phyloP scores from a whole-genome alignment of 92 coral and sea anemone species.

The Epizoanthus stellaris region DNA sequence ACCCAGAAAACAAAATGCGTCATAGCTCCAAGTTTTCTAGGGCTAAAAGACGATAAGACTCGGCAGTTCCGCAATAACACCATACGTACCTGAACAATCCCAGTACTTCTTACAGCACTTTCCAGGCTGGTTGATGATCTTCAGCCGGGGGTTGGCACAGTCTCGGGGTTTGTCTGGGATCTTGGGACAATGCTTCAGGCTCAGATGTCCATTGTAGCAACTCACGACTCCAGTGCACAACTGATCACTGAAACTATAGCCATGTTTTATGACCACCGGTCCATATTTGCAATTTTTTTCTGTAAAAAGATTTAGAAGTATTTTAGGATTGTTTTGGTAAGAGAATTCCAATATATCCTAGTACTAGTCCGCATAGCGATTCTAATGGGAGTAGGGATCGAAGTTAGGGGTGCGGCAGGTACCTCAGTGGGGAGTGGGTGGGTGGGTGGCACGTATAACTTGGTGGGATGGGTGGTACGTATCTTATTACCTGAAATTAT shows the following conservation, averaged over 20 bases:
- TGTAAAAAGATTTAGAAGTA: slow-evolving; percentile 5
- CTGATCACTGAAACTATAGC: slow-evolving; percentile 83
- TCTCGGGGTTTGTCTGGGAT: slow-evolving; percentile 74
- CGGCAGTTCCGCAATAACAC: no score
- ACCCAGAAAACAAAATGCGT: no score
- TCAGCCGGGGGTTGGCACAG: slow-evolving; percentile 80
- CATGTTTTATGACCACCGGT: slow-evolving; percentile 68
- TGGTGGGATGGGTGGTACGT: no score
- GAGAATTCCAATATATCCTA: no score
- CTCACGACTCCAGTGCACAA: slow-evolving; percentile 82
- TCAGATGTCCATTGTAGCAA: slow-evolving; percentile 76
- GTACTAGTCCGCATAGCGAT: no score
- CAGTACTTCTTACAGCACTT: slow-evolving; percentile 83
- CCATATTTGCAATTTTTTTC: slow-evolving; percentile 79
- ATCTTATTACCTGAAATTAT: no score
- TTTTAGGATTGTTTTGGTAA: not conserved
- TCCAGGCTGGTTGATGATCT: slow-evolving; percentile 68
- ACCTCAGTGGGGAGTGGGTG: no score
- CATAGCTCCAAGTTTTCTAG: no score
- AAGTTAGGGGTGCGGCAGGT: no score
- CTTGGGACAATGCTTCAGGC: slow-evolving; percentile 72
- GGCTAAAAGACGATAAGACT: no score
- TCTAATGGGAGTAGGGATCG: no score
- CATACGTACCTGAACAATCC: slow-evolving; percentile 78
- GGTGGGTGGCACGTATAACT: no score